Evolutionary conservation across 2,113 vertebrate species (phyloP).

Genomic region (Chlamydotis undulata): DNA sequence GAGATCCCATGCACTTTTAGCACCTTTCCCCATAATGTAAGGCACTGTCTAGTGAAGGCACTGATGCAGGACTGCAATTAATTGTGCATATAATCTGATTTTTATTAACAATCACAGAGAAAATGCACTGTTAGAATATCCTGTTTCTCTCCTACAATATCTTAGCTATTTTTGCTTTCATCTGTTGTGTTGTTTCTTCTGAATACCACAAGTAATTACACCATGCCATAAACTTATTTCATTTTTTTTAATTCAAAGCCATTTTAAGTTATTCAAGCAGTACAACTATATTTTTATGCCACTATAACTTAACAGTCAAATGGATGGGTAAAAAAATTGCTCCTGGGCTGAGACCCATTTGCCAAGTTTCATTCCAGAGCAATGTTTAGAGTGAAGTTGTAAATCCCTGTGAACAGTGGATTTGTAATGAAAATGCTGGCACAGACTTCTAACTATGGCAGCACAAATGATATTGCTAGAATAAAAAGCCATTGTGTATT

Average conservation of each 20-base stretch:
- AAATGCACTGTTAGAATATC: neutral
- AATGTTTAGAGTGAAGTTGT: neutral
- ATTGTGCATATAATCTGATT: neutral
- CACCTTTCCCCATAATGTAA: neutral
- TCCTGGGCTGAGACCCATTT: conserved; percentile 37
- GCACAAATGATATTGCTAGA: conserved; percentile 17
- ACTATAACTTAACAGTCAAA: conserved; percentile 45
- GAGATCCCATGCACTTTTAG: neutral
- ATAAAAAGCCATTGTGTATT: conserved; percentile 2
- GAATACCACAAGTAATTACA: conserved; percentile 12
- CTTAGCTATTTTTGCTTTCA: neutral
- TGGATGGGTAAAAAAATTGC: conserved; percentile 12
- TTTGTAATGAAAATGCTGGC: conserved; percentile 56
- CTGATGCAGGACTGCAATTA: neutral
- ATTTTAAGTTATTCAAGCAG: conserved; percentile 24
- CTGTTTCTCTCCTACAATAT: neutral
- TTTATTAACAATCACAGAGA: neutral
- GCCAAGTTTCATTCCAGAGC: conserved; percentile 39
- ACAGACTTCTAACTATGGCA: neutral
- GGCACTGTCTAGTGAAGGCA: neutral
- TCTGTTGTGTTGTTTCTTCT: neutral
- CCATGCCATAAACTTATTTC: conserved; percentile 11
- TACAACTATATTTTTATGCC: conserved; percentile 19
- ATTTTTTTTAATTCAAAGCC: conserved; percentile 15
- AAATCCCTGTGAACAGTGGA: conserved; percentile 22